A percentile compares a stretch with the other conserved stretches of the same genome.
Evolutionary conservation across 2,113 vertebrate species (phyloP).

Genomic region (Thamnophis sirtalis): DNA sequence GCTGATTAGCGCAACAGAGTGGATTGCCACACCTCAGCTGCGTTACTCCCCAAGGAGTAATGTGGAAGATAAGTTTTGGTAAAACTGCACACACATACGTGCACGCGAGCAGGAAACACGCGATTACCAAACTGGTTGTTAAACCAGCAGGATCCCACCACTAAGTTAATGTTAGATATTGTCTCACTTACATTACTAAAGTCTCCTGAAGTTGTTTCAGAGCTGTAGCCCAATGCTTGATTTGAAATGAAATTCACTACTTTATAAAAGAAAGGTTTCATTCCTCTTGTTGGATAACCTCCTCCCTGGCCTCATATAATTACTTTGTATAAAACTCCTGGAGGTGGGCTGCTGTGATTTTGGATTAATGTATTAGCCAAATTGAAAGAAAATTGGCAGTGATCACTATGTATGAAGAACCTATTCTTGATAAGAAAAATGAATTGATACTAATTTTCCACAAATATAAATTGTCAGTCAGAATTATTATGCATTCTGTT

Average conservation of each 20-base stretch:
- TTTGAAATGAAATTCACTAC: not conserved
- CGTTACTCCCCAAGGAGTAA: too few species aligned
- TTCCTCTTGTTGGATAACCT: not conserved
- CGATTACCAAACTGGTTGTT: too few species aligned
- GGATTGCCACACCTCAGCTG: too few species aligned
- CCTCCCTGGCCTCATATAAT: not conserved
- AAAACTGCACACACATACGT: too few species aligned
- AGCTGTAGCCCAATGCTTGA: not conserved
- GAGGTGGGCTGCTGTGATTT: conserved; percentile 30
- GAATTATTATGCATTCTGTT: conserved; percentile 40
- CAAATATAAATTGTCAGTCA: conserved; percentile 46
- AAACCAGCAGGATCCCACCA: too few species aligned
- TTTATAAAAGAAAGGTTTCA: not conserved
- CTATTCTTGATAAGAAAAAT: conserved; percentile 48
- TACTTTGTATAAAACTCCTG: not conserved
- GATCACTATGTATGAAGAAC: conserved; percentile 34
- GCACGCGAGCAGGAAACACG: too few species aligned
- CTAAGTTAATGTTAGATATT: not conserved
- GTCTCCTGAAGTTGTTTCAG: not conserved
- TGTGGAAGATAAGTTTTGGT: too few species aligned
- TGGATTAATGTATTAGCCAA: conserved; percentile 42
- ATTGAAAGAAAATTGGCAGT: conserved; percentile 35
- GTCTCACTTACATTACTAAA: not conserved
- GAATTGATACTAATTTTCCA: conserved; percentile 32
- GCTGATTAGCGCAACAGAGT: too few species aligned